Evolutionary conservation across 2,797 vertebrate species (phyloP).

Genomic region (Vultur gryphus): DNA sequence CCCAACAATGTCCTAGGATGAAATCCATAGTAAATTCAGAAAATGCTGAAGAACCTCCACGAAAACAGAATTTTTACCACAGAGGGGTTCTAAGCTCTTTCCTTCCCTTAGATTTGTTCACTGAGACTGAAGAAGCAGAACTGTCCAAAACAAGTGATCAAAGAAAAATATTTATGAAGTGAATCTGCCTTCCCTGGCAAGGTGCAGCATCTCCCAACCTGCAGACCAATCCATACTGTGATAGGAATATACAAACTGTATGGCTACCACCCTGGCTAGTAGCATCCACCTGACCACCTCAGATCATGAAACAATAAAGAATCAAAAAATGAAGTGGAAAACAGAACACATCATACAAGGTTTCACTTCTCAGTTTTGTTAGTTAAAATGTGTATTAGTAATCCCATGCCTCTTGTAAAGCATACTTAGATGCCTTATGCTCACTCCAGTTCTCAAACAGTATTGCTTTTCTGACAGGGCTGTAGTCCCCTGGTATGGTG

Average conservation of each 20-base stretch:
- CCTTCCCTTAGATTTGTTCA: background rate
- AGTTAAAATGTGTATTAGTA: background rate
- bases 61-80: background rate
- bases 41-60: background rate
- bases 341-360: background rate
- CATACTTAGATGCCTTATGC: background rate
- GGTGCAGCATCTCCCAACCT: background rate
- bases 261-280: background rate
- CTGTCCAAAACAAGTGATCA: background rate
- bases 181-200: background rate
- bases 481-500: background rate
- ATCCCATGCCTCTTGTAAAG: background rate
- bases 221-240: background rate
- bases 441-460: background rate
- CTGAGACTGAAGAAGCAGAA: background rate
- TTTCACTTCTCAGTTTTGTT: background rate
- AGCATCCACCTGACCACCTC: background rate
- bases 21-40: background rate
- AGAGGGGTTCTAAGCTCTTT: background rate
- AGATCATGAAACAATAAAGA: background rate
- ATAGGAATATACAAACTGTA: background rate
- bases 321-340: background rate
- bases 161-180: background rate
- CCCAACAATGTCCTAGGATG: background rate
- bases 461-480: background rate